Base-by-base conservation (phyloP, 2,888 invertebrate species). In the Chrysina gloriosa region DNA sequence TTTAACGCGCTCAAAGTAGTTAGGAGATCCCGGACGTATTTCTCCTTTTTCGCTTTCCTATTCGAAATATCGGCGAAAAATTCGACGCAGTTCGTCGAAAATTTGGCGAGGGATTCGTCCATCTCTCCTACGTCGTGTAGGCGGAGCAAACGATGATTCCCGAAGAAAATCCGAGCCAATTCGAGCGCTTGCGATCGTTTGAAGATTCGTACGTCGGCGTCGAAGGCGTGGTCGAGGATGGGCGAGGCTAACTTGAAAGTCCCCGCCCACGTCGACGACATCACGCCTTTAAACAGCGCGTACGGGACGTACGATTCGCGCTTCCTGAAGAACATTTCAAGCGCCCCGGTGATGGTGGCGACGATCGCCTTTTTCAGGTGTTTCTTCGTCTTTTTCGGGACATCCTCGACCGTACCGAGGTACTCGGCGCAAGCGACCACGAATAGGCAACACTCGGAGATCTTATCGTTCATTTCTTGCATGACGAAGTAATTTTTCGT, bases 111-210 rank as follows among this genome's bases (percentile, higher is more conserved):
- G 61, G 87, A 75, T 61, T 83, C 80, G 5, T 80, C 73, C 56
- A 87, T 75, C 63, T 84, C 82, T 25, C 72, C 75, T 11, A 82
- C 73, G 14, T 78, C 77, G n/a, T 84, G 82, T 6, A 80, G 81
- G 71, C 68, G 73, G 27, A 85, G 77, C 36, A 85, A 77, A 74
- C 89, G 86, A 9, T 87, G 81, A 73, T 90, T 88, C 52, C 85
- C 84, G 78, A 90, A 92, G 72, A 92, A 89, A 2, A 88, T 84
- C n/a, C 84, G 83, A 48, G 92, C 78, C 67, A 92, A 81, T 76
- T 91, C 90, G 1, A 90, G 76, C 0, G 90, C 90, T 82, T 92
- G 92, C 70, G 86, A 88, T 45, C 89, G 86, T 21, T 90, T 85
- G 75, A 89, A 92, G 27, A 89, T 88, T 69, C 91, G 85, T 1